Conservation (phyloP, 2,797 vertebrate genomes). For the Sebastes ruberrimus region DNA sequence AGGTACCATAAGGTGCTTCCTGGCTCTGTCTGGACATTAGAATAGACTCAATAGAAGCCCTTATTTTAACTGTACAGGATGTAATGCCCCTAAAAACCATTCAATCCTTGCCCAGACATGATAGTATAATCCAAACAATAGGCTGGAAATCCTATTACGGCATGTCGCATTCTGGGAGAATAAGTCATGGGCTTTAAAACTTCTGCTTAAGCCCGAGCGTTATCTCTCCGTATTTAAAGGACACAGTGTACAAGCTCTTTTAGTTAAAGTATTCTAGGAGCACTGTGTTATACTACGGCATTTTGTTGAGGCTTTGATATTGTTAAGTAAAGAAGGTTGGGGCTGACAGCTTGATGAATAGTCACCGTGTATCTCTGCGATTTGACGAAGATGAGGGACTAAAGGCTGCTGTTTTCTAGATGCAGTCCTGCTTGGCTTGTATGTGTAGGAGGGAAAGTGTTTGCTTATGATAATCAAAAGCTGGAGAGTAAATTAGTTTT, state of each 20-base stretch:
- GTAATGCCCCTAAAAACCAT: slow-evolving; percentile 28
- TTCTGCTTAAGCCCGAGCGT: slow-evolving; percentile 23
- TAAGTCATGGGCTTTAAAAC: slow-evolving; percentile 21
- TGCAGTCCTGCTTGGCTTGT: neutral
- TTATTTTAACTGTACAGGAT: slow-evolving; percentile 14
- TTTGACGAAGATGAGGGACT: slow-evolving; percentile 7
- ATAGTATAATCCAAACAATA: slow-evolving; percentile 54
- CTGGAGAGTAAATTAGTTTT: slow-evolving; percentile 33
- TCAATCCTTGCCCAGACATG: slow-evolving; percentile 32
- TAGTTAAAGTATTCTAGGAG: slow-evolving; percentile 6
- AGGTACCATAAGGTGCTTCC: neutral
- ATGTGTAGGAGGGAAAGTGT: slow-evolving; percentile 17
- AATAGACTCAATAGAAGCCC: neutral
- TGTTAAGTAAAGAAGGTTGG: slow-evolving; percentile 5
- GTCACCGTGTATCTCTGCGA: slow-evolving; percentile 8
- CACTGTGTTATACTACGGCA: slow-evolving; percentile 1
- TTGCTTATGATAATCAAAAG: slow-evolving; percentile 22
- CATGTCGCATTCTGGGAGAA: slow-evolving; percentile 1
- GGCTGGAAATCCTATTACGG: slow-evolving; percentile 49
- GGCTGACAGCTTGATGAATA: slow-evolving; percentile 42
- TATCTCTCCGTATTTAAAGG: slow-evolving; percentile 24
- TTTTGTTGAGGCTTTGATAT: slow-evolving; percentile 25
- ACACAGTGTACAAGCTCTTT: neutral
- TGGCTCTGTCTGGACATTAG: neutral
- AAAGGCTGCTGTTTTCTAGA: slow-evolving; percentile 11